Evolutionary conservation across 1,140 invertebrate species (phyloP).

Genomic region (Drosophila leontia): DNA sequence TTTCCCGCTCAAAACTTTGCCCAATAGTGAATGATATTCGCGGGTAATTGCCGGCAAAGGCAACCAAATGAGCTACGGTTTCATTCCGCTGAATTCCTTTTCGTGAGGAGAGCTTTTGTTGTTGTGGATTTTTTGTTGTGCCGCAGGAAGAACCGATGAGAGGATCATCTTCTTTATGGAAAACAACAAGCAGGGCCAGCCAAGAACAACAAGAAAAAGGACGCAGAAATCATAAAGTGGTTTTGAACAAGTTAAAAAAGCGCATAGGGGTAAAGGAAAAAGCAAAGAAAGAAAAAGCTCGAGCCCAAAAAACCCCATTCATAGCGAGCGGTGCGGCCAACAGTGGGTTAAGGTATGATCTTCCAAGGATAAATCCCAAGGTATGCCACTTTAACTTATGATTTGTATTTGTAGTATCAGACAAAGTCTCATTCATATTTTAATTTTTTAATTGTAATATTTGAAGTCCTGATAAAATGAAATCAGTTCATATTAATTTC

Average conservation of each 20-base stretch:
- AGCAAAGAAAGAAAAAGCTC: conserved; percentile 40
- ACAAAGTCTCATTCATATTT: neutral
- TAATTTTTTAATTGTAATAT: no score
- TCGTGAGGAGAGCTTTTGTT: conserved; percentile 57
- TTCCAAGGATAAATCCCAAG: neutral
- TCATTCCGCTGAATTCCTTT: conserved; percentile 77
- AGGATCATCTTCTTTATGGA: conserved; percentile 74
- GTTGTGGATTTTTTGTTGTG: conserved; percentile 33
- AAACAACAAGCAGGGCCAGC: conserved; percentile 55
- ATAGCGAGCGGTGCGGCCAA: conserved; percentile 48
- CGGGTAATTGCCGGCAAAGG: conserved; percentile 32
- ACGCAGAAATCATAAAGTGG: conserved; percentile 81
- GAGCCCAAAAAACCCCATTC: conserved; percentile 53
- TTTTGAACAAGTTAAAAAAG: conserved; percentile 80
- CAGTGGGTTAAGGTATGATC: conserved; percentile 25
- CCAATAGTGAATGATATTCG: conserved; percentile 60
- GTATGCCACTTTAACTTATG: neutral
- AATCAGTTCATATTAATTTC: neutral
- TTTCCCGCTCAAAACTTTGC: conserved; percentile 1
- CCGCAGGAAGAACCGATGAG: conserved; percentile 52
- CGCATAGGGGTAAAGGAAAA: conserved; percentile 40
- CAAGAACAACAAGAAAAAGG: conserved; percentile 59
- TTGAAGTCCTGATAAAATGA: neutral
- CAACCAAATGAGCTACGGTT: conserved; percentile 80
- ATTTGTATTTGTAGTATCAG: neutral